Percentiles rank a stretch among this genome's conserved stretches.
These are phyloP conservation scores for Manacus vitellinus DNA, from an alignment of 2,113 vertebrate species.

Conservation along the genomic window DNA sequence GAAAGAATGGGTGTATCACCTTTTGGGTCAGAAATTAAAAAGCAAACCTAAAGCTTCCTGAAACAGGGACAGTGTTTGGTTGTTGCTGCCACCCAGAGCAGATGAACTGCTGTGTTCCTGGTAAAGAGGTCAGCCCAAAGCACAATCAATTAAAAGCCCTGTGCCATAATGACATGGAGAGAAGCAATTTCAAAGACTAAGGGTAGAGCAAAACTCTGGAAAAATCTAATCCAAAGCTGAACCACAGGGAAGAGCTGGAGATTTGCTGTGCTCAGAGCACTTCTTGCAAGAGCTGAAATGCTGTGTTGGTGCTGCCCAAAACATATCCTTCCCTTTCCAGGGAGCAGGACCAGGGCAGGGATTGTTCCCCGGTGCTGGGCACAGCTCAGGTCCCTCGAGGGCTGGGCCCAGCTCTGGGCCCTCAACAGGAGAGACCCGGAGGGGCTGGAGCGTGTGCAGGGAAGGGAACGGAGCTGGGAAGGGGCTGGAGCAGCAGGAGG, in stretches of 20 bases:
- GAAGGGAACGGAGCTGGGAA: neutral
- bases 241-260: neutral
- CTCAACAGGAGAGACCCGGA: neutral
- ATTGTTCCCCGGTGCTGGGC: neutral
- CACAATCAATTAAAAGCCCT: neutral
- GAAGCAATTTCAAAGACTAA: neutral
- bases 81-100: neutral
- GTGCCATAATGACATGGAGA: neutral
- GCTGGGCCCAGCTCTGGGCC: neutral
- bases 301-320: neutral
- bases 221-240: neutral
- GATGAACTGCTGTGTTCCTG: neutral
- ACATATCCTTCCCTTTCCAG: neutral
- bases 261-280: fast-evolving
- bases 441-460: neutral
- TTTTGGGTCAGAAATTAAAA: neutral
- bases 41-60: neutral
- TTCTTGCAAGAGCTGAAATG: fast-evolving
- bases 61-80: neutral
- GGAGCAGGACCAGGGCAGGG: neutral
- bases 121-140: neutral
- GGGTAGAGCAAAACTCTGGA: neutral
- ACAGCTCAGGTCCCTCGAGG: neutral
- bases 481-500: neutral
- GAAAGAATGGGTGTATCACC: neutral